A percentile compares a stretch with the other conserved stretches of the same genome.
phyloP scores from a whole-genome alignment of 1,140 invertebrate genomes.

The Bombus balteatus region DNA sequence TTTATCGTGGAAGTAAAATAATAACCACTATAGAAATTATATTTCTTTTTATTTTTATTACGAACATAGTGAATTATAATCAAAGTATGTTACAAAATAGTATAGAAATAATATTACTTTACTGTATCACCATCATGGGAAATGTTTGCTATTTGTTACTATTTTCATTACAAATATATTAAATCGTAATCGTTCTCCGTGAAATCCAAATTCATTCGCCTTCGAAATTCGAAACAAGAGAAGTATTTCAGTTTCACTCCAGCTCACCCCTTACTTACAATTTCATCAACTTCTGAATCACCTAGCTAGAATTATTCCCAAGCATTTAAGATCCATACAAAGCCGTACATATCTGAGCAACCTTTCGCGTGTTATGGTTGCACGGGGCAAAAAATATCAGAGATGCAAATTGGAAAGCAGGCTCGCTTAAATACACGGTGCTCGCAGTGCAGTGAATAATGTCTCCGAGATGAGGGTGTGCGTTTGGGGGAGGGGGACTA shows the following conservation, averaged over 20 bases:
- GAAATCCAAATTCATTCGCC: background rate
- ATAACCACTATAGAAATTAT: background rate
- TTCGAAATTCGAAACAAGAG: background rate
- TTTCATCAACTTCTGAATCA: background rate
- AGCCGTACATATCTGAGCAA: background rate
- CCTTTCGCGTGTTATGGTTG: background rate
- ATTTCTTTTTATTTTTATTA: background rate
- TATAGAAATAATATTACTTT: too few relatives aligned
- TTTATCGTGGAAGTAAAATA: too few relatives aligned
- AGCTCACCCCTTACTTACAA: background rate
- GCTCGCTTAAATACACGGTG: slow-evolving; percentile 33
- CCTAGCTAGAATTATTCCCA: background rate
- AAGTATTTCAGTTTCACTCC: too few relatives aligned
- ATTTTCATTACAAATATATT: background rate
- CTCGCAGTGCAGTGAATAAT: slow-evolving; percentile 33
- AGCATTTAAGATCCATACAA: background rate
- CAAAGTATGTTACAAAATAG: too few relatives aligned
- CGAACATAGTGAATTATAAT: too few relatives aligned
- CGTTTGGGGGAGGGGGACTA: background rate
- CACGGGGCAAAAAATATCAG: background rate
- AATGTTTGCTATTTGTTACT: too few relatives aligned
- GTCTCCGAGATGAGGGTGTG: slow-evolving; percentile 10
- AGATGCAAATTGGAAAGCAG: slow-evolving; percentile 42
- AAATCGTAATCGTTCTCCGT: background rate
- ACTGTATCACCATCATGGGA: too few relatives aligned